These are phyloP conservation scores for Poeciliopsis turneri DNA, from an alignment of 2,797 vertebrate genomes.

Conservation along the genomic window DNA sequence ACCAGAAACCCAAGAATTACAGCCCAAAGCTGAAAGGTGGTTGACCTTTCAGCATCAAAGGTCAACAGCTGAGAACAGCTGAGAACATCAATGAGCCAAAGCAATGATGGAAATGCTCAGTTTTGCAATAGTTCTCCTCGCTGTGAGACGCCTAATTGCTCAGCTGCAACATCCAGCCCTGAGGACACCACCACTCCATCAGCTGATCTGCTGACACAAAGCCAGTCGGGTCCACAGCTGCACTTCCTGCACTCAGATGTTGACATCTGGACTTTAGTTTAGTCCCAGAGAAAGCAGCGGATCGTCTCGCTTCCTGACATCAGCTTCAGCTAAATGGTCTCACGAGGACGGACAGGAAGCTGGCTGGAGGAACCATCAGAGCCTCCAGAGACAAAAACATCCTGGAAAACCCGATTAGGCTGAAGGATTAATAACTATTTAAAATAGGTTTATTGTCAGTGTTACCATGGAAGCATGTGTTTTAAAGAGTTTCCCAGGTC, in stretches of 20 bases:
- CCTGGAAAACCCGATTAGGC: background rate
- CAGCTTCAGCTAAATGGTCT: constrained; percentile 29
- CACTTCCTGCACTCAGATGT: constrained; percentile 47
- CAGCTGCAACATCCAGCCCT: too few relatives aligned
- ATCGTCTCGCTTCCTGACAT: background rate
- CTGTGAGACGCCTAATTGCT: too few relatives aligned
- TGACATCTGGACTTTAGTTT: constrained; percentile 38
- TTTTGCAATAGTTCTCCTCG: too few relatives aligned
- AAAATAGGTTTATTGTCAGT: background rate
- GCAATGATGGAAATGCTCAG: too few relatives aligned
- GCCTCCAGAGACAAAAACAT: background rate
- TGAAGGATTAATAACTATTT: background rate
- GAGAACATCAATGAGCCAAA: too few relatives aligned
- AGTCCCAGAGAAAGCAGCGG: background rate
- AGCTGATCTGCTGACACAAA: constrained; percentile 53
- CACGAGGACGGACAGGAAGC: background rate
- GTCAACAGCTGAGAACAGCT: too few relatives aligned
- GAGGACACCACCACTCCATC: background rate
- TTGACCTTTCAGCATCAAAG: too few relatives aligned
- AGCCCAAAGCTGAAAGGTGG: too few relatives aligned
- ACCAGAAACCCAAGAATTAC: too few relatives aligned
- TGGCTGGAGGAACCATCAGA: constrained; percentile 1
- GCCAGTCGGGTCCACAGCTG: constrained; percentile 48
- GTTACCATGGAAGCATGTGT: background rate
- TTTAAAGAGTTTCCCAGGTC: background rate